phyloP scores from a whole-genome alignment of 2,113 vertebrate species.

The Struthidea cinerea region DNA sequence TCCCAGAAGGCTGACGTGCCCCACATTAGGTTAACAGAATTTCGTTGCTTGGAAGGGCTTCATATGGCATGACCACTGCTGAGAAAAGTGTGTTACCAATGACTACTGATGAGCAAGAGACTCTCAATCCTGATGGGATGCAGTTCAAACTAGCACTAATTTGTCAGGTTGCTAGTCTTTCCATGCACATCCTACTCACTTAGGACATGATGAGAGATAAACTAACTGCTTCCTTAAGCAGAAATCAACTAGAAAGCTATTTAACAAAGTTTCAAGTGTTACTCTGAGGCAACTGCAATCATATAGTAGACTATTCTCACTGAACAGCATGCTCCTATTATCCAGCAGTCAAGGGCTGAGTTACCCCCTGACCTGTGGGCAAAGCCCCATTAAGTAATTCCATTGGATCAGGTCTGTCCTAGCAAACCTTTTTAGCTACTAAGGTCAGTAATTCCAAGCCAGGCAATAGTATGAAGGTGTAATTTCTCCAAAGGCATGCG shows the following conservation, averaged over 20 bases:
- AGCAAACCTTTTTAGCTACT: neutral
- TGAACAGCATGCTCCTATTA: neutral
- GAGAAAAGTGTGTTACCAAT: neutral
- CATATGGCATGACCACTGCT: neutral
- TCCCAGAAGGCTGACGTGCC: fast-evolving
- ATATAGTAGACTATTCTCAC: neutral
- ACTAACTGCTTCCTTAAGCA: neutral
- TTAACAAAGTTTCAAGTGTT: neutral
- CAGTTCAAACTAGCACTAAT: neutral
- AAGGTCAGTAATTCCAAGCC: neutral
- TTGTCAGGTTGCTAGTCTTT: neutral
- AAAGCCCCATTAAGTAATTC: neutral
- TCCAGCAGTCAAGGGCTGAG: neutral
- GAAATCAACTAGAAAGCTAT: neutral
- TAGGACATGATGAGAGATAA: neutral
- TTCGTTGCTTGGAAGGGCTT: neutral
- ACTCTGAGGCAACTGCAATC: neutral
- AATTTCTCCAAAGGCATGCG: slow-evolving; percentile 82
- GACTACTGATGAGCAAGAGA: neutral
- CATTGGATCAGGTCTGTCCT: neutral
- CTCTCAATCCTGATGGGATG: neutral
- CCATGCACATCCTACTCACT: neutral
- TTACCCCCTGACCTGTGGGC: neutral
- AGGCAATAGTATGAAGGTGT: slow-evolving; percentile 80
- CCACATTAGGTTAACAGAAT: neutral